These are phyloP conservation scores for Heliconius aoede DNA, from an alignment of 2,888 invertebrate species.

Conservation along the genomic window DNA sequence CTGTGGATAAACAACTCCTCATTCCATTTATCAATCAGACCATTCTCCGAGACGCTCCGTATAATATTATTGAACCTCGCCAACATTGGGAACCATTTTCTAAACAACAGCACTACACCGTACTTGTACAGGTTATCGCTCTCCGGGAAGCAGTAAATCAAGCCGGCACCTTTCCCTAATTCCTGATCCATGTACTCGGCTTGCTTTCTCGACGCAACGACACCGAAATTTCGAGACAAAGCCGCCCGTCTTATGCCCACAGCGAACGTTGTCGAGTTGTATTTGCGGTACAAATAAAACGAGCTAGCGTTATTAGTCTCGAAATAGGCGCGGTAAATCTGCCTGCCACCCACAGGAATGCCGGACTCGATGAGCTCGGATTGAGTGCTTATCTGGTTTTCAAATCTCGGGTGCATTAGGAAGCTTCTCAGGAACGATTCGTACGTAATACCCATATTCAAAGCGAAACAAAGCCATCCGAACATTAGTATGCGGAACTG, in stretches of 20 bases:
- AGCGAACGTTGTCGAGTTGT: constrained; percentile 71
- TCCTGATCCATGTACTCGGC: constrained; percentile 76
- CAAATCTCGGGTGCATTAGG: constrained; percentile 80
- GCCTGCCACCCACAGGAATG: constrained; percentile 76
- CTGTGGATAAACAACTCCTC: constrained; percentile 70
- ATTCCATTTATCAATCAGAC: constrained; percentile 79
- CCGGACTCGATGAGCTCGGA: constrained; percentile 73
- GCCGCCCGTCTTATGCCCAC: constrained; percentile 73
- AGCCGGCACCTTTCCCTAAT: constrained; percentile 71
- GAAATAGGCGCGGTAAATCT: constrained; percentile 80
- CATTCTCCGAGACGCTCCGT: constrained; percentile 77
- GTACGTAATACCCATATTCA: constrained; percentile 80
- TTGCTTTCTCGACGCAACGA: constrained; percentile 75
- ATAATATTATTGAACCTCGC: constrained; percentile 75
- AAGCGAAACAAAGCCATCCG: constrained; percentile 77
- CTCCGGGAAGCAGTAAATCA: constrained; percentile 78
- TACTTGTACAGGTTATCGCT: constrained; percentile 78
- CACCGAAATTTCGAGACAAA: constrained; percentile 71
- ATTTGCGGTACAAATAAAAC: constrained; percentile 79
- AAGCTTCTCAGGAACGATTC: constrained; percentile 80
- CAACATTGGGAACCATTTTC: constrained; percentile 78
- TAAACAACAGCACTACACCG: constrained; percentile 74
- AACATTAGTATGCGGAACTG: constrained; percentile 76
- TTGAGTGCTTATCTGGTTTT: constrained; percentile 78
- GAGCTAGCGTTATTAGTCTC: constrained; percentile 76